Evolutionary conservation across 2,113 vertebrate species (phyloP).

Genomic region (Phylloscopus trochiloides): DNA sequence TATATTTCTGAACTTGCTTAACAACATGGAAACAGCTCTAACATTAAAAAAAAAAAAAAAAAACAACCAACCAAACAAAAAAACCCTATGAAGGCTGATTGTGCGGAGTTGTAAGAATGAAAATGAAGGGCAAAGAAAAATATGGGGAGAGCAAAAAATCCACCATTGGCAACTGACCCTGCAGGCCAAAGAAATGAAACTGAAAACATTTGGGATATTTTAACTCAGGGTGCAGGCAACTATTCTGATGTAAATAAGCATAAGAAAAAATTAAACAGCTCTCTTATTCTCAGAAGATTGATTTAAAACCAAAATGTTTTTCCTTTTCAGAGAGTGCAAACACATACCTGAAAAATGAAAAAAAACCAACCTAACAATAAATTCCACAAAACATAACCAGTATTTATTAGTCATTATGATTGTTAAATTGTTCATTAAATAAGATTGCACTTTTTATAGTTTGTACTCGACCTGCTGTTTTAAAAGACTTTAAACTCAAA

Average conservation of each 20-base stretch:
- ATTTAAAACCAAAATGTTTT: not conserved
- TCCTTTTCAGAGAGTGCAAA: not conserved
- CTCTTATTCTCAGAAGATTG: not conserved
- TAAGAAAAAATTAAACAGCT: not conserved
- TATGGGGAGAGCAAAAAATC: rapidly evolving
- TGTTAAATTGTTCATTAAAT: not conserved
- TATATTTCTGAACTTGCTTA: not conserved
- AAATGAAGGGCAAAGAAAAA: not conserved
- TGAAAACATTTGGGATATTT: not conserved
- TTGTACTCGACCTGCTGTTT: not conserved
- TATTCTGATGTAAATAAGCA: not conserved
- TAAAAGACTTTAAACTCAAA: not conserved
- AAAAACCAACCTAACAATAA: not conserved
- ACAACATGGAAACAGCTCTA: not conserved
- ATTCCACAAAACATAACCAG: not conserved
- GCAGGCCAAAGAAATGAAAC: not conserved
- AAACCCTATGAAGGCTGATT: not conserved
- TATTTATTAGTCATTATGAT: not conserved
- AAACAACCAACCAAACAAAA: too few species aligned
- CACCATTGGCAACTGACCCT: not conserved
- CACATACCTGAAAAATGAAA: not conserved
- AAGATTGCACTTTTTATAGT: not conserved
- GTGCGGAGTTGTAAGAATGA: not conserved
- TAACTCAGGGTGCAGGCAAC: not conserved
- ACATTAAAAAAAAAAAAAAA: not conserved